phyloP scores from a whole-genome alignment of 2,113 vertebrate species.

The Tragelaphus imberbis region DNA sequence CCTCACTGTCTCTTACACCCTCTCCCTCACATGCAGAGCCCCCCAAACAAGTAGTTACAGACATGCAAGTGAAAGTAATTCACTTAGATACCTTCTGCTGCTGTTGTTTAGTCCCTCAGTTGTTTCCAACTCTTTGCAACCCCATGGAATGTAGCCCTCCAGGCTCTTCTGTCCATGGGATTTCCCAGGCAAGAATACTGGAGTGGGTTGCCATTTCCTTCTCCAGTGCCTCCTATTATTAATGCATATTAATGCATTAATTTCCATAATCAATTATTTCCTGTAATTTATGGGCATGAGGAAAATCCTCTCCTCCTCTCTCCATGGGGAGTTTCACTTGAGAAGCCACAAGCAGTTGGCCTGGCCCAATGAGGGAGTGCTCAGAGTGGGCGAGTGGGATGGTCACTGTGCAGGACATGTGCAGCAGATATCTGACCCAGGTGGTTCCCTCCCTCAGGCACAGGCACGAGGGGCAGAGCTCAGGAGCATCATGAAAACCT shows the following conservation, averaged over 20 bases:
- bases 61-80: slow-evolving; percentile 48
- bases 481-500: rapidly evolving
- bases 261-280: slow-evolving; percentile 75
- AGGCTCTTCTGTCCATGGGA: neutral
- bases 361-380: neutral
- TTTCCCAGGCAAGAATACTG: neutral
- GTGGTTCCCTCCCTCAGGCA: neutral
- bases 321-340: neutral
- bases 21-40: neutral
- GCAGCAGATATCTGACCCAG: neutral
- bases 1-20: no score
- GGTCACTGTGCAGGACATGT: neutral
- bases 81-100: slow-evolving; percentile 65
- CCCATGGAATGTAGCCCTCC: neutral
- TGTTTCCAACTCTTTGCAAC: neutral
- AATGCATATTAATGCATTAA: slow-evolving; percentile 69
- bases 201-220: neutral
- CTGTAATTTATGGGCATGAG: slow-evolving; percentile 51
- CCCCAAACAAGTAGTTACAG: slow-evolving; percentile 34
- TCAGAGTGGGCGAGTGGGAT: neutral
- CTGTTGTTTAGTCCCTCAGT: neutral
- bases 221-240: neutral
- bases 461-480: neutral
- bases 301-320: neutral
- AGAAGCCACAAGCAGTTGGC: neutral